Base-by-base conservation (phyloP, 2,888 invertebrate species). In the Coremacera marginata region DNA sequence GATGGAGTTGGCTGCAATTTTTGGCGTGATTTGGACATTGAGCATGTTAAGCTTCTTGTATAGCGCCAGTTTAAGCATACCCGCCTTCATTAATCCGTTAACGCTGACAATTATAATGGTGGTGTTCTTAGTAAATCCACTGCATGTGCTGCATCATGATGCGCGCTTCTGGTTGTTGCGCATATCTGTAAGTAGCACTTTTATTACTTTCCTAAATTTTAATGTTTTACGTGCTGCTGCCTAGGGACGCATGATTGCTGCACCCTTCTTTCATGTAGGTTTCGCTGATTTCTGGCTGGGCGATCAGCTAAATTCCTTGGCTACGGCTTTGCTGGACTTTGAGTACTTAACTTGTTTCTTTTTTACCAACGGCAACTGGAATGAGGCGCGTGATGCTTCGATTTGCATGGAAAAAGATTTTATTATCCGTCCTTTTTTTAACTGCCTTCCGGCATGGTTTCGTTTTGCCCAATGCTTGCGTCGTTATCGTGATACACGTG, bases 211-310 rank as follows among this genome's bases (percentile, higher is more conserved):
- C n/a, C 31, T 27, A 31, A 57, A 27, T 16, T 74, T 8, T 37
- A 19, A n/a, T 63, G 44, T 14, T 2, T 49, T 44, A n/a, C 11
- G 63, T 27, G 60, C 11, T 70, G 49, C 79, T 78, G 73, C 90
- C 90, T 88, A 96, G 96, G 94, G 94, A 80, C 93, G 95, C 75
- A 95, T 98, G 82, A 85, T 97, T 67, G 93, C 95, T 51, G 97
- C 98, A 0, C 98, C 98, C 25, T 97, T 98, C 87, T 94, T 95
- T 86, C 96, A 95, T 82, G 98, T 99, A 9, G 93, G 95, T 62
- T 99, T 98, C 88, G 98, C 98, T 31, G 98, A 99, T 90, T 99
- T 99, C 92, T 99, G 98, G 98, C 93, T 99, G 88, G 98, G 98
- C 5, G 98, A 99, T 91, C 99, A 99, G 89, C 91, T 98, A 86